Evolutionary conservation across 1,140 invertebrate species (phyloP), one percentile per base, ranked within the genome.

Genomic region (Platorchestia sp.): DNA sequence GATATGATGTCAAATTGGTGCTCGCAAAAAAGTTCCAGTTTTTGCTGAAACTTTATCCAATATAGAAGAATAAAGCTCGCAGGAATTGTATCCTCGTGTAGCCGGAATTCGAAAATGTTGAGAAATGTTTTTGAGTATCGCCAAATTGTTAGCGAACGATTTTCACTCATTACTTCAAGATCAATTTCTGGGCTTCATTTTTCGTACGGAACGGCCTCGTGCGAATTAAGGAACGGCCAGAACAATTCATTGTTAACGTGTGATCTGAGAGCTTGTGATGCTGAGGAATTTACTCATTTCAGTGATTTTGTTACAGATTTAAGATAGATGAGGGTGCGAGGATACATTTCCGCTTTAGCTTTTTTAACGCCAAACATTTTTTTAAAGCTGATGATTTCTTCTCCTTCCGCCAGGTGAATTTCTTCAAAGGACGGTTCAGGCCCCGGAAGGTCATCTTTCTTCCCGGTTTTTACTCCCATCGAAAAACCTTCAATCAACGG

Each of bases 401-500:
- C 47, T 45, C 45, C 44, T 47, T 89, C 10, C 87, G 43, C 36
- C 43, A 93, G 91, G 47, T 45, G 45, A 27, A 93, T 93, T 93
- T 93, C 91, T 93, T 47, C 91, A 93, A 45, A 44, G 40, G 45
- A 36, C 43, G 91, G 19, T 93, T 40, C 43, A 10, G 36, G 43
- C 22, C 91, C 10, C 43, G 0, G 22, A 47, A 45, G 45, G 44
- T 93, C 91, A 45, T 93, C 45, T 47, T 45, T 45, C 45, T 47
- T 45, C 43, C 7, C 43, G 40, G 43, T 47, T 45, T 93, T 44
- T 45, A 45, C 91, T 40, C 44, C 91, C 44, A 47, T 93, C 91
- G 91, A 47, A 93, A 47, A 93, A 93, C 91, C 10, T 93, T 93
- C 91, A 45, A 93, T 93, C 91, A 45, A 40, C 43, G n/a, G 36